Evolutionary conservation across 2,797 vertebrate genomes (phyloP), one percentile per base, ranked within the genome.

Genomic region (Falco peregrinus): DNA sequence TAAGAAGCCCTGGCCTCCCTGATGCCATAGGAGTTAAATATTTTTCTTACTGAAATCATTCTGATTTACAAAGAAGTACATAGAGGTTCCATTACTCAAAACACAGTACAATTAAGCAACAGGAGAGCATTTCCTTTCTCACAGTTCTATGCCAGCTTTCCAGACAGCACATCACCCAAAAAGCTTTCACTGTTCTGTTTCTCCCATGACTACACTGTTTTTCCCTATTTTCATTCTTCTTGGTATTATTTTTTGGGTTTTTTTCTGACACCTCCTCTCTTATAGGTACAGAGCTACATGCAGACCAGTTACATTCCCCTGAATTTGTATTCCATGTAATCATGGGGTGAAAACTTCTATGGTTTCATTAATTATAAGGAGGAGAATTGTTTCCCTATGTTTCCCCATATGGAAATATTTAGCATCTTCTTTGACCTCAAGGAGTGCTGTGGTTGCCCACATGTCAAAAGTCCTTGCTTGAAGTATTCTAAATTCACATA

Each of bases 1-100:
- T 77, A 37, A 70, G 37, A 94, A 96, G 89, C 6, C 4, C 41
- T 61, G 76, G 60, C 64, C 84, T 93, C 79, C 48, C 60, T 81
- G 37, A 96, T 97, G 65, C 73, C 43, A 84, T 54, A 89, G 39
- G 79, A 97, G 65, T 92, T 95, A 96, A 96, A 96, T 95, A 96
- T 90, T 97, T 95, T 95, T 84, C 91, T 95, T 93, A 86, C 35
- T 93, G 93, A 84, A 96, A 93, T 88, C 47, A 88, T 88, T 92
- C 80, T 91, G 91, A 94, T 96, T 95, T 96, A 93, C 87, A 95
- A 93, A 90, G 94, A 95, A 95, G 91, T 96, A 96, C 93, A 96
- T 94, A 96, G 84, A 93, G 15, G 69, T 88, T 95, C 69, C 79
- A 93, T 94, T 97, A 86, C 85, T 96, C 87, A 89, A 96, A 96